Percentiles rank a stretch among this genome's conserved stretches.
phyloP scores from a whole-genome alignment of 2,888 invertebrate species.

The Lepidocyrtoides sp. region DNA sequence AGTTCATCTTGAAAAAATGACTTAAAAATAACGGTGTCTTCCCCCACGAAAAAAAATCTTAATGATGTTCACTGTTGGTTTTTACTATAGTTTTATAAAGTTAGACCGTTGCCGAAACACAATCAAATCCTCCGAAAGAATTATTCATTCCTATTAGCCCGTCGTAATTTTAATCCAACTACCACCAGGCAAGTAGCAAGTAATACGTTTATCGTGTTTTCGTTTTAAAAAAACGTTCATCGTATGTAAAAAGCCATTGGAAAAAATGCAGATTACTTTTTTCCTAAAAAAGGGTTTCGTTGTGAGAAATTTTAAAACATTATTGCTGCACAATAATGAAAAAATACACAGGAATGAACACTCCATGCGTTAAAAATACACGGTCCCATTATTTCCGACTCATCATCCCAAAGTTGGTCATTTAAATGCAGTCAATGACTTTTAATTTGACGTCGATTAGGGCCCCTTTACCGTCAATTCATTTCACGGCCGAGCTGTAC shows the following conservation, averaged over 20 bases:
- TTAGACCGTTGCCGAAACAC: neutral
- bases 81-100: neutral
- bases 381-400: constrained; percentile 54
- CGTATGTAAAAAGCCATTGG: constrained; percentile 23
- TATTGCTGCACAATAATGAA: too few species aligned
- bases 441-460: constrained; percentile 85
- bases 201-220: constrained; percentile 48
- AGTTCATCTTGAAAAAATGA: neutral
- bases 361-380: constrained; percentile 21
- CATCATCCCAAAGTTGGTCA: constrained; percentile 80
- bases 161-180: constrained; percentile 32
- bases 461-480: constrained; percentile 80
- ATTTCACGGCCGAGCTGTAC: constrained; percentile 83
- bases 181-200: constrained; percentile 16
- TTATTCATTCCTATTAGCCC: constrained; percentile 37
- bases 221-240: neutral
- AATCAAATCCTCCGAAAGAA: constrained; percentile 25
- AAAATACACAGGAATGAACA: neutral
- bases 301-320: neutral
- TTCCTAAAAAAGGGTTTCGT: neutral
- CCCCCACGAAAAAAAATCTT: neutral
- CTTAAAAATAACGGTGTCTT: constrained; percentile 18
- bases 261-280: constrained; percentile 54
- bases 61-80: neutral
- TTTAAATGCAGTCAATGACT: constrained; percentile 85